A percentile compares a stretch with the other conserved stretches of the same genome.
Evolutionary conservation across 2,888 invertebrate species (phyloP).

Genomic region (Cybosia mesomella): DNA sequence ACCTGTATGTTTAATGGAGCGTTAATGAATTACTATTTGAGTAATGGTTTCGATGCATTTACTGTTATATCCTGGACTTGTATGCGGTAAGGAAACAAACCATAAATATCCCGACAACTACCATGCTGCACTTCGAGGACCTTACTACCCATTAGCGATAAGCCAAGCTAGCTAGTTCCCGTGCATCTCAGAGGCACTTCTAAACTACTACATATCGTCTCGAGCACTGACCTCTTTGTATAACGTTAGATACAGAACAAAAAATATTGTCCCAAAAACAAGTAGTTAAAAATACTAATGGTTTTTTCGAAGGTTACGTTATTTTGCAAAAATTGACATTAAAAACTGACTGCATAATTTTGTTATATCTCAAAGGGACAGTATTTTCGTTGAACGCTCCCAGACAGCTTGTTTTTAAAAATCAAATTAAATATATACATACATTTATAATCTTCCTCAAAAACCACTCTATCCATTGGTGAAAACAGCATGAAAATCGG

Average conservation of each 20-base stretch:
- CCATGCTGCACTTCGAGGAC: background rate
- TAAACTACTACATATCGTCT: background rate
- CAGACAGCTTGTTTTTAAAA: too few species aligned
- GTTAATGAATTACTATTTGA: background rate
- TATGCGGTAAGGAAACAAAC: background rate
- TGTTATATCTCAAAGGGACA: too few species aligned
- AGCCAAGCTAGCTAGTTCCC: background rate
- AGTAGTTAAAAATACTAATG: background rate
- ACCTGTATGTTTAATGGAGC: too few species aligned
- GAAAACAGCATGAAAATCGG: too few species aligned
- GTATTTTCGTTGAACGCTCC: too few species aligned
- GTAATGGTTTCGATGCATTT: background rate
- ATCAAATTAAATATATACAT: too few species aligned
- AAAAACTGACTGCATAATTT: too few species aligned
- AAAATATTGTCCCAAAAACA: background rate
- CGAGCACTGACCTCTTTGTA: background rate
- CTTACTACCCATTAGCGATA: slow-evolving; percentile 1
- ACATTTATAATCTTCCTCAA: too few species aligned
- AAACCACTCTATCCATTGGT: too few species aligned
- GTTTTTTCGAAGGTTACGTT: too few species aligned
- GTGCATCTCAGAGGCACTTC: slow-evolving; percentile 2
- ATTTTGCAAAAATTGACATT: too few species aligned
- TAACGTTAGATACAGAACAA: background rate
- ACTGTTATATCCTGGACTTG: background rate
- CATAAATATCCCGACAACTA: slow-evolving; percentile 9